Base-by-base conservation (phyloP, 2,113 vertebrate species). In the Trematocara stigmaticum region DNA sequence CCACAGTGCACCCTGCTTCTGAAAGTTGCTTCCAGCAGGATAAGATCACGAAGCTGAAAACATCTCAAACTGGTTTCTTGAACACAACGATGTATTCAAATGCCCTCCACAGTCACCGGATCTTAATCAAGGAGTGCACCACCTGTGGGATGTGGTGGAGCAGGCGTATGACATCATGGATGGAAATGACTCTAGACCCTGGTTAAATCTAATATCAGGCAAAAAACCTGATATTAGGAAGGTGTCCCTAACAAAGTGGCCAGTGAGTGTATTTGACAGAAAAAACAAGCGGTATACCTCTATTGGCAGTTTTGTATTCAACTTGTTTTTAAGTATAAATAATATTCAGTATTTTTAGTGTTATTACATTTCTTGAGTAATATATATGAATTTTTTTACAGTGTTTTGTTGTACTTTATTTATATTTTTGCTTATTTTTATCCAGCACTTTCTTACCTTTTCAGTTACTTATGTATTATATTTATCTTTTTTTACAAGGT, bases 201-300 rank as follows among this genome's bases (percentile, higher is more conserved):
- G 3, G 64, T 23, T 6, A 8, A 69, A 69, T 45, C 20, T 10
- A 2, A 26, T 1, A 35, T 35, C 16, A 35, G 26, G 56, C 56
- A 59, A 59, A 31, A 59, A 59, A 12, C 0, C 15, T 6, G 16
- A 11, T 38, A 38, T n/a, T 35, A 64, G 10, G 10, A 69, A 40
- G 35, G 16, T n/a, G 59, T 64, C 31, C 16, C 59, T 42, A 69
- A 40, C 2, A 66, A 69, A 69, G 61, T 23, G 35, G 64, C 35
- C 11, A 40, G 35, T 69, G n/a, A 23, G 64, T 15, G n/a, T 64
- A 11, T 38, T 64, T 64, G 59, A 64, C 35, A 69, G 64, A 4
- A 42, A 42, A 23, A 1, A 23, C 3, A 1, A 42, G n/a, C 0
- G 1, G 38, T 69, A 40, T 0, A 42, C 3, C 35, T 69, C 64